Evolutionary conservation across 2,888 invertebrate genomes (phyloP).

Genomic region (Andrena chrysosceles): DNA sequence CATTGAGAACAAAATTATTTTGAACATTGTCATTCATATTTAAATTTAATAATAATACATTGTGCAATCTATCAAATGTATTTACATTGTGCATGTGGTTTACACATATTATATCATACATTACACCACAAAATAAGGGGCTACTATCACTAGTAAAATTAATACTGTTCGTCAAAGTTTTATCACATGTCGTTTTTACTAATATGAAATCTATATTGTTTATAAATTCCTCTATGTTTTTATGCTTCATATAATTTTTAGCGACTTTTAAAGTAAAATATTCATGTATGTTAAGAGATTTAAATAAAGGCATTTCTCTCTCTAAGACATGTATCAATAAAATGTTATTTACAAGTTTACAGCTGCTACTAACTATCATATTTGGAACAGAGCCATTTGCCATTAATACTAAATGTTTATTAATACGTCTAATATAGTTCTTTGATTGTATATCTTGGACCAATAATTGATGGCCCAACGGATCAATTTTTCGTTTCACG

Average conservation of each 20-base stretch:
- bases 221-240: constrained; percentile 33
- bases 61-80: constrained; percentile 49
- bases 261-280: constrained; percentile 73
- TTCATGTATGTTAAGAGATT: constrained; percentile 74
- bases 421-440: constrained; percentile 58
- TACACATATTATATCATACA: constrained; percentile 73
- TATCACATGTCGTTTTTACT: constrained; percentile 76
- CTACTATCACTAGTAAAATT: constrained; percentile 79
- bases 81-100: constrained; percentile 69
- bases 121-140: constrained; percentile 74
- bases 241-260: constrained; percentile 45
- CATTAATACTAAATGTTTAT: constrained; percentile 65
- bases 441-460: constrained; percentile 73
- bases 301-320: constrained; percentile 70
- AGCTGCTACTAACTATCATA: constrained; percentile 50
- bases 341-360: constrained; percentile 65
- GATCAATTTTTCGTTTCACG: constrained; percentile 49
- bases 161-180: constrained; percentile 80
- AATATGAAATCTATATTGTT: constrained; percentile 53
- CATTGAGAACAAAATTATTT: constrained; percentile 39
- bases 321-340: constrained; percentile 56
- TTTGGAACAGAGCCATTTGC: constrained; percentile 47
- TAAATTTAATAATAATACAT: constrained; percentile 59
- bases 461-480: constrained; percentile 71
- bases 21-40: constrained; percentile 36